Percentiles rank a stretch among this genome's conserved stretches.
These are phyloP conservation scores for Mythimna impura DNA, from an alignment of 2,888 invertebrate genomes.

Conservation along the genomic window DNA sequence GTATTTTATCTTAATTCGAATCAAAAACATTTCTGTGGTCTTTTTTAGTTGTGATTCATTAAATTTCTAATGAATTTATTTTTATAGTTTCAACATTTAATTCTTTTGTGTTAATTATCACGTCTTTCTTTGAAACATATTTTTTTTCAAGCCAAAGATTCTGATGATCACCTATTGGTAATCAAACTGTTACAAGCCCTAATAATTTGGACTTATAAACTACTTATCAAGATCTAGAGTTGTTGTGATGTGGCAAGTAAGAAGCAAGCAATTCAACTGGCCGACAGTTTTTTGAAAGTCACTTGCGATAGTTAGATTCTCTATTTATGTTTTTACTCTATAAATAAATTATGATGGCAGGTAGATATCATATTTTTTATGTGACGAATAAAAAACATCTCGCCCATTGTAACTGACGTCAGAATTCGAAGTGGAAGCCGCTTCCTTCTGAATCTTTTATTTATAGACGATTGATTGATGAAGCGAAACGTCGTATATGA, in stretches of 20 bases:
- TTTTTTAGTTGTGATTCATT: background rate
- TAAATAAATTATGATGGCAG: background rate
- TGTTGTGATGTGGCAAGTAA: background rate
- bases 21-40: background rate
- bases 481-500: slow-evolving; percentile 85
- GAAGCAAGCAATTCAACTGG: background rate
- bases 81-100: background rate
- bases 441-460: slow-evolving; percentile 85
- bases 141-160: slow-evolving; percentile 3
- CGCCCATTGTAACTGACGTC: slow-evolving; percentile 80
- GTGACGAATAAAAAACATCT: slow-evolving; percentile 60
- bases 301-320: background rate
- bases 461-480: slow-evolving; percentile 87
- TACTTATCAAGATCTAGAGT: background rate
- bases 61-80: slow-evolving; percentile 1
- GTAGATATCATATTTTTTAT: slow-evolving; percentile 40
- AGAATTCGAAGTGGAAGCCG: slow-evolving; percentile 78
- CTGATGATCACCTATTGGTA: too few relatives aligned
- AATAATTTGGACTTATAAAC: background rate
- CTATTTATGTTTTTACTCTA: background rate
- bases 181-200: background rate
- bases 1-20: background rate
- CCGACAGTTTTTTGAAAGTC: background rate
- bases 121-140: slow-evolving; percentile 1
- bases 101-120: background rate